A percentile compares a stretch with the other conserved stretches of the same genome.
Evolutionary conservation across 2,113 vertebrate species (phyloP).

Genomic region (Neopipo cinnamomea): DNA sequence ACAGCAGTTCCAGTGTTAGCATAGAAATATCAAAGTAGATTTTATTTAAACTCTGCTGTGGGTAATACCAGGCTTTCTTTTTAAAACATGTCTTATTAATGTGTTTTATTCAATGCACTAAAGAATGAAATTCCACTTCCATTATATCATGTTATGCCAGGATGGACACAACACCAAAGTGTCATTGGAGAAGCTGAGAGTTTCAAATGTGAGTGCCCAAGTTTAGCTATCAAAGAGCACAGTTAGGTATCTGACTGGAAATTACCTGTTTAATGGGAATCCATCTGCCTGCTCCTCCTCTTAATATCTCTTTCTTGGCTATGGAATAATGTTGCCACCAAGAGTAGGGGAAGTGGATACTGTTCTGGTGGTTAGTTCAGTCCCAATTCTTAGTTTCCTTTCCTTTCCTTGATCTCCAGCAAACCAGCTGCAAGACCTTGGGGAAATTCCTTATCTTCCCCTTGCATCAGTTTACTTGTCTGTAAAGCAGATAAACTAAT

Average conservation of each 20-base stretch:
- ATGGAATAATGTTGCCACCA: neutral
- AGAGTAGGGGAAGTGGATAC: neutral
- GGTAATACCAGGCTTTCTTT: conserved; percentile 7
- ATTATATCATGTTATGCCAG: neutral
- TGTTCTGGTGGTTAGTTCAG: neutral
- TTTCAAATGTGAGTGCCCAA: neutral
- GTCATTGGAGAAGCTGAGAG: neutral
- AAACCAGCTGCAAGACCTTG: conserved; percentile 12
- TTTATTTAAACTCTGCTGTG: conserved; percentile 2
- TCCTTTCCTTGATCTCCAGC: neutral
- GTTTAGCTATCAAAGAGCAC: neutral
- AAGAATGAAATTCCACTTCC: neutral
- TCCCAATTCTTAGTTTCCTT: neutral
- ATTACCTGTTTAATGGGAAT: neutral
- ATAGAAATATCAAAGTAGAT: neutral
- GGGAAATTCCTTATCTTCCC: conserved; percentile 31
- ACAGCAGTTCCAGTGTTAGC: neutral
- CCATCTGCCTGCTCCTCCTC: neutral
- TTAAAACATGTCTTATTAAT: neutral
- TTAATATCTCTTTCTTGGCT: neutral
- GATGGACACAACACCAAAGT: neutral
- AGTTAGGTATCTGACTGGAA: neutral
- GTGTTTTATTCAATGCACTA: neutral
- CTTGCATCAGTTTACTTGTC: conserved; percentile 15
- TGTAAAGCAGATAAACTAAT: conserved; percentile 20